Evolutionary conservation across 2,888 invertebrate genomes (phyloP), one percentile per base, ranked within the genome.

Genomic region (Prenolepis imparis): DNA sequence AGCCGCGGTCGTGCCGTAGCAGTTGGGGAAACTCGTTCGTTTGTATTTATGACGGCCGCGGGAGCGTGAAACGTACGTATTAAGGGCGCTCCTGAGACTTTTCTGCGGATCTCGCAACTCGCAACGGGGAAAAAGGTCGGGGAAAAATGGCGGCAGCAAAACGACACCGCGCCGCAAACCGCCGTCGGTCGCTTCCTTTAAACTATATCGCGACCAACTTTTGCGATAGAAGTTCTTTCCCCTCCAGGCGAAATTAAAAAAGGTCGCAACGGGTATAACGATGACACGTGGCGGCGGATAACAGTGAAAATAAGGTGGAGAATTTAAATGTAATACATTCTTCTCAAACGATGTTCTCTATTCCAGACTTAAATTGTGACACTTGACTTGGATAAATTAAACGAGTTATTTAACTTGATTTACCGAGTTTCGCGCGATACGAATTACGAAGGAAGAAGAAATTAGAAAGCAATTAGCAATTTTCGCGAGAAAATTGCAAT

Each of bases 1-100:
- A 63, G 55, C 61, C 55, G 39, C 55, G 39, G 61, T 64, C 55
- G 84, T 44, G 82, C 48, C 64, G 80, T 36, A 59, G 81, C 70
- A 78, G 83, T 84, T 75, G 44, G 48, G 75, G 57, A 80, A 89
- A 88, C 87, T 90, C 86, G 83, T 80, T 83, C 82, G 73, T 80
- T 63, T 83, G 84, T 86, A 89, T 89, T 89, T 89, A 89, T 89
- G 87, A 89, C 86, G 84, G 82, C 83, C 57, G 68, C 82, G 87
- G 81, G 67, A 80, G 81, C 78, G 73, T 66, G 74, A 66, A 63
- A 64, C 66, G 82, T 75, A 78, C 72, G 67, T 68, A 83, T 67
- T 67, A 82, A 59, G 48, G 70, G 74, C 78, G 74, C 74, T 59
- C 59, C 75, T 9, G 78, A 75, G 80, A 83, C 68, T 83, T 67